Percentiles rank a stretch among this genome's conserved stretches.
phyloP scores from a whole-genome alignment of 2,797 vertebrate genomes.

The Geotrypetes seraphini region DNA sequence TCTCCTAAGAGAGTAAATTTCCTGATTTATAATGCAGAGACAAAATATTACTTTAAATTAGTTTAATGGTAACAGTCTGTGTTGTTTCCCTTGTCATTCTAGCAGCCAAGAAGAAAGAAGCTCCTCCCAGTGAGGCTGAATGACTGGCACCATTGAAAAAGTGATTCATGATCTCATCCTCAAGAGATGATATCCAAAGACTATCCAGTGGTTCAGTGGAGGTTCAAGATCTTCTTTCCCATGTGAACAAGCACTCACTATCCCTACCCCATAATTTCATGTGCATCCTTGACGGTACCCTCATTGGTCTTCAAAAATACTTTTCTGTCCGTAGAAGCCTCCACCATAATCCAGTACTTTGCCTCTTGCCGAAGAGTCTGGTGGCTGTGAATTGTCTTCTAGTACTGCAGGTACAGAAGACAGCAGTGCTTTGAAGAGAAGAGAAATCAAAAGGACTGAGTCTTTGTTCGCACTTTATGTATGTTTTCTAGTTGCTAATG shows the following conservation, averaged over 20 bases:
- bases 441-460: constrained; percentile 18
- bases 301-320: constrained; percentile 21
- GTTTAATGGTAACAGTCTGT: too few species aligned
- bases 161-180: constrained; percentile 19
- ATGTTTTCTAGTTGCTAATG: constrained; percentile 23
- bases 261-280: constrained; percentile 8
- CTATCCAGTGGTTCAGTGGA: constrained; percentile 17
- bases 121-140: constrained; percentile 34
- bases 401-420: constrained; percentile 16
- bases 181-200: constrained; percentile 48
- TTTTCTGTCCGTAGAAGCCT: constrained; percentile 19
- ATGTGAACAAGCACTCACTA: too few species aligned
- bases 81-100: too few species aligned
- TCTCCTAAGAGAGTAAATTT: too few species aligned
- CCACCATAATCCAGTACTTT: too few species aligned
- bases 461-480: constrained; percentile 58
- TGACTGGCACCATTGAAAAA: not conserved
- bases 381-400: constrained; percentile 25
- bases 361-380: too few species aligned
- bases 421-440: constrained; percentile 16
- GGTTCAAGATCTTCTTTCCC: constrained; percentile 4
- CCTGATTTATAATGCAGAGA: too few species aligned
- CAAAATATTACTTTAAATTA: too few species aligned
- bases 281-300: constrained; percentile 43
- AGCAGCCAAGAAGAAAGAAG: constrained; percentile 49